phyloP scores from a whole-genome alignment of 2,113 vertebrate species.

The Patagioenas fasciata region DNA sequence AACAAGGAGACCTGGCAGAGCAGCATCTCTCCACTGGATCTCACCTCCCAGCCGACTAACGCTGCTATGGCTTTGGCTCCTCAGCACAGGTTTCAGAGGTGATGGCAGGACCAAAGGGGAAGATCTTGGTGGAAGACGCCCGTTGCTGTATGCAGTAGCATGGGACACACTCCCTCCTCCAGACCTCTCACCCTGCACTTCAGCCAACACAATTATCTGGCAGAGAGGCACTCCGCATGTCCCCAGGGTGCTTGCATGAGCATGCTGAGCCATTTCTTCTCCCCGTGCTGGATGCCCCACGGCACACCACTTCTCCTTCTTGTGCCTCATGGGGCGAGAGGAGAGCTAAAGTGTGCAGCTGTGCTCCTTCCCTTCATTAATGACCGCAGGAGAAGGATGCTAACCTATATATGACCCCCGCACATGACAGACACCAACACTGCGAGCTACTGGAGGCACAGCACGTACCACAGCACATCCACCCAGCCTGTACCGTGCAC shows the following conservation, averaged over 20 bases:
- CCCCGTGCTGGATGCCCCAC: neutral
- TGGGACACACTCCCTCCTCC: neutral
- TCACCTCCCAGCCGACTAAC: neutral
- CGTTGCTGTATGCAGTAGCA: neutral
- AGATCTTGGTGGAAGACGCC: rapidly evolving
- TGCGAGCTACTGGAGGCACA: neutral
- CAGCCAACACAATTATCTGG: neutral
- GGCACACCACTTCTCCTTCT: neutral
- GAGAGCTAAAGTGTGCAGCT: neutral
- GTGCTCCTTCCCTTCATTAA: neutral
- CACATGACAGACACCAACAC: neutral
- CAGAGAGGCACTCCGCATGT: neutral
- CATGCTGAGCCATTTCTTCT: neutral
- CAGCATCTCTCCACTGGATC: neutral
- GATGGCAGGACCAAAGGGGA: neutral
- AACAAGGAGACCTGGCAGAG: neutral
- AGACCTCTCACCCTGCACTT: neutral
- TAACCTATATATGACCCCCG: neutral
- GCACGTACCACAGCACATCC: rapidly evolving
- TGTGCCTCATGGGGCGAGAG: neutral
- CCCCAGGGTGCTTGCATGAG: neutral
- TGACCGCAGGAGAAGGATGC: neutral
- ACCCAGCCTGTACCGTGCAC: rapidly evolving
- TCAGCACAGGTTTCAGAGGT: neutral
- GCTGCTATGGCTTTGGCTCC: neutral